Base-by-base conservation (phyloP, 2,888 invertebrate genomes). In the Coleophora deauratella region DNA sequence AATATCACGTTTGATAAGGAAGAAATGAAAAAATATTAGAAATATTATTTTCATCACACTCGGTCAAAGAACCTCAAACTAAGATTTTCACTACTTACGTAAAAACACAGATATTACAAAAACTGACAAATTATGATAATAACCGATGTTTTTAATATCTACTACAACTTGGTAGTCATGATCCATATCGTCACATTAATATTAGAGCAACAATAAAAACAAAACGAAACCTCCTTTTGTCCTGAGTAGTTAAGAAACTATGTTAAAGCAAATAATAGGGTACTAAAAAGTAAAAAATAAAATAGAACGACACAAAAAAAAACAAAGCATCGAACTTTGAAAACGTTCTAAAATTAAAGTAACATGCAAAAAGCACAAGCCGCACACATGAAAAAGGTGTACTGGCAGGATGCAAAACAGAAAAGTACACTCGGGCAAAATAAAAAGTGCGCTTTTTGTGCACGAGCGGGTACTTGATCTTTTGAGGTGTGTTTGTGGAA, bases 381-480 rank as follows among this genome's bases (percentile, higher is more conserved):
- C 79, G 80, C 59, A n/a, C n/a, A n/a, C n/a, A 62, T 57, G 57
- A 66, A 71, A 72, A 78, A 67, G 54, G 51, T 53, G 53, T 48
- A 51, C 53, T 50, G 51, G 55, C 57, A 51, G 52, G 57, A 57
- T 51, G 61, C 52, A 45, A 57, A 71, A 66, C 73, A 76, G 73
- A 77, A 75, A 73, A 72, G 71, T 70, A 66, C 65, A 68, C 58
- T 69, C 63, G 62, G 58, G 54, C 56, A 61, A 70, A 73, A 78
- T 75, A 76, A 79, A 78, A 79, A 80, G 64, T 69, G 56, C 56
- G 62, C 67, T 65, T 60, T 68, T 66, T 69, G 57, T 62, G 61
- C 59, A 55, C 57, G 54, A 62, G 52, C 59, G 59, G 57, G 72
- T 68, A 77, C 79, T 79, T 77, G 78, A 77, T 79, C 77, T 78